phyloP scores from a whole-genome alignment of 2,113 vertebrate genomes.

The Amazona vittata region DNA sequence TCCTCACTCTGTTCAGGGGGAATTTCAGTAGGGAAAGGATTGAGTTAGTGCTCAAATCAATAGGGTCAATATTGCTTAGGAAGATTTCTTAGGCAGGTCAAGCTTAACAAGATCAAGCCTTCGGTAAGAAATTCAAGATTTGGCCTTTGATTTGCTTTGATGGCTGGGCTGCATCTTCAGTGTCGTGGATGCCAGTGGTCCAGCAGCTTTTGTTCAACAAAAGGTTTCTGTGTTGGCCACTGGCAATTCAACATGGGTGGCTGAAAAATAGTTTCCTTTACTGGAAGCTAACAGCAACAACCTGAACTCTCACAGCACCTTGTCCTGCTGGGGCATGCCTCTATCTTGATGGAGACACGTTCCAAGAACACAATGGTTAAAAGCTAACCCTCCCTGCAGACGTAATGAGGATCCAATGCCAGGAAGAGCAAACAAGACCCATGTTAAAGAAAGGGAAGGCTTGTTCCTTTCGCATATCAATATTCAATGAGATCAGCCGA shows the following conservation, averaged over 20 bases:
- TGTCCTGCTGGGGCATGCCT: slow-evolving; percentile 43
- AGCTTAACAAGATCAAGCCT: neutral
- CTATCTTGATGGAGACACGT: neutral
- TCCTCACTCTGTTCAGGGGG: neutral
- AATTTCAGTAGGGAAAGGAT: neutral
- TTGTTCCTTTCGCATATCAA: neutral
- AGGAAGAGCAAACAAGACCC: slow-evolving; percentile 26
- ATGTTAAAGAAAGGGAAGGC: neutral
- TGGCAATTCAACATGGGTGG: slow-evolving; percentile 39
- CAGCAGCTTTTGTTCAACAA: neutral
- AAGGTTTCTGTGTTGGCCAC: neutral
- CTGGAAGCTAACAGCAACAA: slow-evolving; percentile 25
- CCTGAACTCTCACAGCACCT: slow-evolving; percentile 34
- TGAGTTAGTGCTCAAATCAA: neutral
- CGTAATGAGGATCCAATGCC: neutral
- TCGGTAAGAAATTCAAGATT: neutral
- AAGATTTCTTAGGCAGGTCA: slow-evolving; percentile 2
- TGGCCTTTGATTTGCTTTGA: neutral
- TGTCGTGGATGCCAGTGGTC: fast-evolving
- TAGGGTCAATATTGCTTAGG: neutral
- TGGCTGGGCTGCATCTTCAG: neutral
- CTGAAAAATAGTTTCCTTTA: slow-evolving; percentile 45
- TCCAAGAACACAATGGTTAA: slow-evolving; percentile 23
- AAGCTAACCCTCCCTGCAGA: slow-evolving; percentile 38
- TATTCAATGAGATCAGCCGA: neutral